phyloP scores from a whole-genome alignment of 1,140 invertebrate genomes.

The Pachyrhynchus sulphureomaculatus region DNA sequence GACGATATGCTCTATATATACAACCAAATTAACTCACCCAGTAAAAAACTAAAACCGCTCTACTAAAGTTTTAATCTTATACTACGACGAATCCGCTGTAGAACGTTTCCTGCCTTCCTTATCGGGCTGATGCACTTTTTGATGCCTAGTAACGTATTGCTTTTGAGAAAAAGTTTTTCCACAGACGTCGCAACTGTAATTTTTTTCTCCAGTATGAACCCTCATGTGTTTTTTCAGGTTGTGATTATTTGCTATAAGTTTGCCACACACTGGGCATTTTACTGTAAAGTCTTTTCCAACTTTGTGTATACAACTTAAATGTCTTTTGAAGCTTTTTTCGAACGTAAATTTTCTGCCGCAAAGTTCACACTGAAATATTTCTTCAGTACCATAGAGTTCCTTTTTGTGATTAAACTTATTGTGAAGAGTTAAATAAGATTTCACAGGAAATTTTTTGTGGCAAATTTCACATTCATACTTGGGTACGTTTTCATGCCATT shows the following conservation, averaged over 20 bases:
- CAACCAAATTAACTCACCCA: no score
- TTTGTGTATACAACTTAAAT: conserved; percentile 39
- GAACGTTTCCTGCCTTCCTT: conserved; percentile 1
- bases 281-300: conserved; percentile 38
- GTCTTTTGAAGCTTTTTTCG: conserved; percentile 38
- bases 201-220: conserved; percentile 78
- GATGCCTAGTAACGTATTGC: conserved; percentile 24
- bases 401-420: conserved; percentile 42
- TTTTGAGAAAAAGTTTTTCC: conserved; percentile 70
- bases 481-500: conserved; percentile 39
- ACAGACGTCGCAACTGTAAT: conserved; percentile 74
- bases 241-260: conserved; percentile 41
- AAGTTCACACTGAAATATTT: conserved; percentile 36
- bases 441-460: conserved; percentile 51
- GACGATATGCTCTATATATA: no score
- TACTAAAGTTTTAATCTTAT: not conserved
- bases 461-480: conserved; percentile 53
- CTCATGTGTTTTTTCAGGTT: conserved; percentile 58
- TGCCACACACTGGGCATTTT: conserved; percentile 40
- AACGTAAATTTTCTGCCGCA: conserved; percentile 43
- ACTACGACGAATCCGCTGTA: not conserved
- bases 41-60: not conserved
- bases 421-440: conserved; percentile 49
- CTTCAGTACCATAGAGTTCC: conserved; percentile 34
- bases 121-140: conserved; percentile 16